These are phyloP conservation scores for Burhinus oedicnemus DNA, from an alignment of 2,113 vertebrate genomes.

Conservation along the genomic window DNA sequence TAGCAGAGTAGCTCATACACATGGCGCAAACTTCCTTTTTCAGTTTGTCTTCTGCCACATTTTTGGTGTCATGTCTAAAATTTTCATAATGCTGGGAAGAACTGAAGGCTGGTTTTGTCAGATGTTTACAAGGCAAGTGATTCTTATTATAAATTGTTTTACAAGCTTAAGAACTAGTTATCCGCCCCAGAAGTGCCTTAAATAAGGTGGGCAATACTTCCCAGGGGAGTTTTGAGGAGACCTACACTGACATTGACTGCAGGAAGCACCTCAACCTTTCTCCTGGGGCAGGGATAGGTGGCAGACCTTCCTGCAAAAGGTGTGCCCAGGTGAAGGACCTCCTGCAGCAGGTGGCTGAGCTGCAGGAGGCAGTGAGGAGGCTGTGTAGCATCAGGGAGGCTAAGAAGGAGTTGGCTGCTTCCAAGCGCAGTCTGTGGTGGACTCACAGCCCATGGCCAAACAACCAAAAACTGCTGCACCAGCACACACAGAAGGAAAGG, in stretches of 20 bases:
- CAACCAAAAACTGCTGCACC: no score
- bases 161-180: neutral
- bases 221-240: neutral
- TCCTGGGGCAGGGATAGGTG: neutral
- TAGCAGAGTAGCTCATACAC: neutral
- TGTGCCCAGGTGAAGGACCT: neutral
- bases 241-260: neutral
- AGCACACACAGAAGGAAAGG: no score
- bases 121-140: neutral
- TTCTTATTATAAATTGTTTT: neutral
- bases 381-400: no score
- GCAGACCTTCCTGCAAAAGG: neutral
- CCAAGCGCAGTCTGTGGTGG: no score
- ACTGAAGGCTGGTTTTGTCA: neutral
- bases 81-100: neutral
- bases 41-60: neutral
- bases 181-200: neutral
- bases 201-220: neutral
- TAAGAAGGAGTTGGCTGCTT: no score
- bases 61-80: neutral
- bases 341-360: neutral
- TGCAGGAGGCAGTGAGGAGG: neutral
- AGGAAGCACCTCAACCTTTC: neutral
- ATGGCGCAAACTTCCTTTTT: neutral
- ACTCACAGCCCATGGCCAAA: no score